A percentile compares a stretch with the other conserved stretches of the same genome.
phyloP scores from a whole-genome alignment of 2,888 invertebrate species.

The Eristalis tenax region DNA sequence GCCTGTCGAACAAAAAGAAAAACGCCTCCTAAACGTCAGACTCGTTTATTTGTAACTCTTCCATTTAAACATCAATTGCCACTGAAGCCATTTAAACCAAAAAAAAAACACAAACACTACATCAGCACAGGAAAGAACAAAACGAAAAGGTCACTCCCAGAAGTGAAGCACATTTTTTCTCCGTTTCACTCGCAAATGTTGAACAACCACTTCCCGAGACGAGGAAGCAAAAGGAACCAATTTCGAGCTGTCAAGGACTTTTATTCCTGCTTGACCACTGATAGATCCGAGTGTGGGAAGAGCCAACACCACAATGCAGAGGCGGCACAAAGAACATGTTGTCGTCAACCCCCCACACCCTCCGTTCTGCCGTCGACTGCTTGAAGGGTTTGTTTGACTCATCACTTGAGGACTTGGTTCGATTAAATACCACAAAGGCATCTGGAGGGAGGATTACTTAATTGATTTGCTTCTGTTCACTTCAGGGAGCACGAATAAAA shows the following conservation, averaged over 20 bases:
- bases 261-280: conserved; percentile 25
- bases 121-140: neutral
- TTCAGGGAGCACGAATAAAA: neutral
- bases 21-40: neutral
- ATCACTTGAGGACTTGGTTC: conserved; percentile 40
- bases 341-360: neutral
- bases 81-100: neutral
- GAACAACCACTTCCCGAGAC: neutral
- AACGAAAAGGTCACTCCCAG: neutral
- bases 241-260: conserved; percentile 54
- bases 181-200: neutral
- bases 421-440: conserved; percentile 45
- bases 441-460: conserved; percentile 18
- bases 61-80: neutral
- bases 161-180: conserved; percentile 42
- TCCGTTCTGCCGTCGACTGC: neutral
- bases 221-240: conserved; percentile 42
- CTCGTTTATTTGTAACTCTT: neutral
- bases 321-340: conserved; percentile 8
- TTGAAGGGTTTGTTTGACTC: conserved; percentile 42
- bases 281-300: neutral
- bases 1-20: neutral
- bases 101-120: neutral
- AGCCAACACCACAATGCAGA: neutral
- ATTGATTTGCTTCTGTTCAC: conserved; percentile 27